These are phyloP conservation scores for Coracias cyanogaster DNA, from an alignment of 2,797 vertebrate species.

Conservation along the genomic window DNA sequence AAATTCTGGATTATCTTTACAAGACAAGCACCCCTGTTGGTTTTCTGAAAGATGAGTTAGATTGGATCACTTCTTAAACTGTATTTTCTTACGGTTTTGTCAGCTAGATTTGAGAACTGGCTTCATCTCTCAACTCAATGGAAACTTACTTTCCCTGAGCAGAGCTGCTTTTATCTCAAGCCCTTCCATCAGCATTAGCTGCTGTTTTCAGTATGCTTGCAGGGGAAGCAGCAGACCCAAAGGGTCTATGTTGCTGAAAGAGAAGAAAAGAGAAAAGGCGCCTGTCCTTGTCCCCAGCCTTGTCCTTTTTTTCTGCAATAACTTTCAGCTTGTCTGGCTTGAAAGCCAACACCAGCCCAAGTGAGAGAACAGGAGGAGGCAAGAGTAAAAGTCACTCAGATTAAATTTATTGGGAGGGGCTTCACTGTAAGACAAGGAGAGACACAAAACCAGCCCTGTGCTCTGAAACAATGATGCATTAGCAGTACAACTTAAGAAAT, in stretches of 20 bases:
- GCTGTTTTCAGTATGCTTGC: not conserved
- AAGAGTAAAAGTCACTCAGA: not conserved
- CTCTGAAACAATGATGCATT: conserved; percentile 26
- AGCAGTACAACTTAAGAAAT: conserved; percentile 18
- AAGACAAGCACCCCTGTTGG: not conserved
- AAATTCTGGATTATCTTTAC: not conserved
- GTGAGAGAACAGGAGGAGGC: not conserved
- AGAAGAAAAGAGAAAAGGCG: not conserved
- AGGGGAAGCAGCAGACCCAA: not conserved
- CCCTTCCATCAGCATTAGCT: not conserved
- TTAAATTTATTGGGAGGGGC: not conserved
- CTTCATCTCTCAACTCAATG: not conserved
- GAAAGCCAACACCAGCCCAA: not conserved
- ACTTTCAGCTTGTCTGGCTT: conserved; percentile 1
- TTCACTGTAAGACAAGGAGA: not conserved
- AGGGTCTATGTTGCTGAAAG: not conserved
- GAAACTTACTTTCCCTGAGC: not conserved
- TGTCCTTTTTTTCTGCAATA: not conserved
- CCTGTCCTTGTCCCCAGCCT: not conserved
- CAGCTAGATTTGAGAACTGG: not conserved
- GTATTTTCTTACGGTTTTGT: not conserved
- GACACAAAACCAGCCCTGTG: not conserved
- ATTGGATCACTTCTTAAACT: not conserved
- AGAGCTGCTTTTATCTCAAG: not conserved
- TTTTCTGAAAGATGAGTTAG: not conserved